These are phyloP conservation scores for Archegozetes longisetosus DNA, from an alignment of 1,140 invertebrate genomes.

Conservation along the genomic window DNA sequence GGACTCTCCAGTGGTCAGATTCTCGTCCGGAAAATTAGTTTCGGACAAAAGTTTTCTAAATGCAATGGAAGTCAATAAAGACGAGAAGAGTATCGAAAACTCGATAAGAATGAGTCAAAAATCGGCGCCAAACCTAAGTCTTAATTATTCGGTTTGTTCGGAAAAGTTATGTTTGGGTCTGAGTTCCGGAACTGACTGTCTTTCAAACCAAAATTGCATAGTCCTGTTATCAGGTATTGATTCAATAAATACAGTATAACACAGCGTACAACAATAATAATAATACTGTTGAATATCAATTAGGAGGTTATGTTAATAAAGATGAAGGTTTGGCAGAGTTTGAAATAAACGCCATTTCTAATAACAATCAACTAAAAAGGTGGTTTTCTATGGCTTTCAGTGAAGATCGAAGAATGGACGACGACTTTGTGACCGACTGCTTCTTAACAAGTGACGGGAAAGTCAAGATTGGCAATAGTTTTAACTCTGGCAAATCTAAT, in stretches of 20 bases:
- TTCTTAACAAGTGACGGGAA: neutral
- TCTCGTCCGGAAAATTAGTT: neutral
- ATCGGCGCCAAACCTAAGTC: neutral
- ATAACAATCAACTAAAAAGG: neutral
- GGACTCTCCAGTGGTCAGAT: neutral
- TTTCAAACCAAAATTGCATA: neutral
- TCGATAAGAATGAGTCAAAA: neutral
- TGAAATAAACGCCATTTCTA: neutral
- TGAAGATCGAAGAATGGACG: constrained; percentile 3
- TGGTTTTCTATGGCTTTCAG: constrained; percentile 7
- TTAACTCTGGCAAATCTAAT: constrained; percentile 6
- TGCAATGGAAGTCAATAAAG: neutral
- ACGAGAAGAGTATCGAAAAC: neutral
- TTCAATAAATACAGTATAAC: no score
- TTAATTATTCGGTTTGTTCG: no score
- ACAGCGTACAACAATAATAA: no score
- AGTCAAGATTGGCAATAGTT: neutral
- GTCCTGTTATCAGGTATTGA: neutral
- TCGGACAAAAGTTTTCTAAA: neutral
- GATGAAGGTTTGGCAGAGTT: neutral
- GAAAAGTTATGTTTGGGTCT: neutral
- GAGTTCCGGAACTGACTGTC: neutral
- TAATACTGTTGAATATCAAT: no score
- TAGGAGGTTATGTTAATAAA: no score
- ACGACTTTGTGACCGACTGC: constrained; percentile 11